Base-by-base conservation (phyloP, 2,797 vertebrate species). In the Brotogeris chrysoptera region DNA sequence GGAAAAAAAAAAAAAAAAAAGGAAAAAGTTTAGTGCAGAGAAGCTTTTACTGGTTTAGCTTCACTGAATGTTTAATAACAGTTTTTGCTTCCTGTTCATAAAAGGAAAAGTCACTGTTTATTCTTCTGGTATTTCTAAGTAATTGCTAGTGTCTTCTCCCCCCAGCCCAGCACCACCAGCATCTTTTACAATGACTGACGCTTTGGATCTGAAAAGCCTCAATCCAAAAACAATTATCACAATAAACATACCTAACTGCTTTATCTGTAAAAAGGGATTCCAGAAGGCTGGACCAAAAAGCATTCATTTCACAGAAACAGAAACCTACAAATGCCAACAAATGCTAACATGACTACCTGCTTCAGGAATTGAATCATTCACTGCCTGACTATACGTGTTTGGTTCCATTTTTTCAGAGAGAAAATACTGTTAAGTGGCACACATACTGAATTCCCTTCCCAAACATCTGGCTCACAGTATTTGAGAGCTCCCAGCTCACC, bases 341-440 rank as follows among this genome's bases (percentile, higher is more conserved):
- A 88, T 1, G 2, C 47, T 17, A 57, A 55, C 3, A 36, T 0
- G 1, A 61, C 64, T 19, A 23, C 10, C 8, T 1, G 0, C 34
- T 57, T 36, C 27, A 59, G 32, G 68, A 57, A 24, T 4, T 38
- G n/a, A 10, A 44, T 47, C 11, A 34, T 87, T 65, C 44, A 14
- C 2, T 5, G n/a, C 20, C 55, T 79, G 38, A 47, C 38, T 34
- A 16, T 0, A 16, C 4, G 11, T 1, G 17, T 28, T 59, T 3
- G 3, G 52, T 10, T 87, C 44, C 28, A 25, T 38, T 79, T 79
- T 79, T 73, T 59, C 63, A 53, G 34, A 59, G 13, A 71, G 13
- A 34, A 91, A 80, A 30, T 25, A 7, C 77, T 7, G 10, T 72
- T 66, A 52, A 32, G 32, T 9, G 11, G 57, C 50, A 82, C 46